Conservation (phyloP, 2,888 invertebrate species). For the Trypoxylon attenuatum region DNA sequence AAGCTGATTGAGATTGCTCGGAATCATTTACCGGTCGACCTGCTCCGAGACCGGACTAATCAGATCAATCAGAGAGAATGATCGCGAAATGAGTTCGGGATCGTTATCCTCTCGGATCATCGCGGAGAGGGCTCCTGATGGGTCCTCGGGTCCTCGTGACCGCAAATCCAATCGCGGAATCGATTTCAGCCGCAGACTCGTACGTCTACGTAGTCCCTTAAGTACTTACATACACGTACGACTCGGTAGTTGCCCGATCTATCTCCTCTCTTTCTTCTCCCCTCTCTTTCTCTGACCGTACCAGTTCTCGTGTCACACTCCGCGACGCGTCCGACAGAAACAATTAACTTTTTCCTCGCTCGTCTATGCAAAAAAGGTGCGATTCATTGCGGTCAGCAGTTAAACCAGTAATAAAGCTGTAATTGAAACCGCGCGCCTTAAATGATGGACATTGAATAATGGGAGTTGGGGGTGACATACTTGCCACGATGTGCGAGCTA, state of each 20-base stretch:
- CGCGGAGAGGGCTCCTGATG: conserved; percentile 22
- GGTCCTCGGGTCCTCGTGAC: conserved; percentile 59
- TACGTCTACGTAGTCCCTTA: conserved; percentile 24
- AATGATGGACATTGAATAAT: background rate
- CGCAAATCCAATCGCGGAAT: conserved; percentile 68
- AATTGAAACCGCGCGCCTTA: background rate
- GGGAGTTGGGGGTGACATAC: background rate
- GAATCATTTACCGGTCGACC: conserved; percentile 70
- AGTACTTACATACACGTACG: conserved; percentile 16
- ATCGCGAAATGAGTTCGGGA: conserved; percentile 64
- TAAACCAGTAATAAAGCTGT: background rate
- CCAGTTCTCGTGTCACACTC: background rate
- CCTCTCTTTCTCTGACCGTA: background rate
- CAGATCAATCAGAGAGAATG: conserved; percentile 72
- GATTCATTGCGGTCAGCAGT: background rate
- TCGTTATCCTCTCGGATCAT: conserved; percentile 58
- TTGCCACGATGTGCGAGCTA: no score
- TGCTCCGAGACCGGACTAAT: conserved; percentile 66
- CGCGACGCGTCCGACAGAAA: background rate
- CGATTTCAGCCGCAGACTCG: conserved; percentile 54
- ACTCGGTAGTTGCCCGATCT: conserved; percentile 17
- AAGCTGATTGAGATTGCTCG: conserved; percentile 72
- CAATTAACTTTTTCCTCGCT: conserved; percentile 16
- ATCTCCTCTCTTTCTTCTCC: background rate
- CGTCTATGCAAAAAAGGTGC: background rate